A percentile compares a stretch with the other conserved stretches of the same genome.
These are phyloP conservation scores for Ormyrus pomaceus DNA, from an alignment of 2,888 invertebrate genomes.

Conservation along the genomic window DNA sequence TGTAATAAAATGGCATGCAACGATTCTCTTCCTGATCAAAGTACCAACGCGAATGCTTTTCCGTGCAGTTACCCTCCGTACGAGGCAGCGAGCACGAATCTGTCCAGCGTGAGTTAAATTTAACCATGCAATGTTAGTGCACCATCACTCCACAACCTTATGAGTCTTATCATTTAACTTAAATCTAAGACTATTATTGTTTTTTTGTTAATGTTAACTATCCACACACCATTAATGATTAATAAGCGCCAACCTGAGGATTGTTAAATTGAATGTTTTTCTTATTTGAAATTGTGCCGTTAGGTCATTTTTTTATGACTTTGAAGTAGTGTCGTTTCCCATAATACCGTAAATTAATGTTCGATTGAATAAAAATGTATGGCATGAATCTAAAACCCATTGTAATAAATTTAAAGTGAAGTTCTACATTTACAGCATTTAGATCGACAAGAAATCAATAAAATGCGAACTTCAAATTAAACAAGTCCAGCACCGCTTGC, in stretches of 20 bases:
- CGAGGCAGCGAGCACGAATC: constrained; percentile 87
- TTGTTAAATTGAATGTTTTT: too few species aligned
- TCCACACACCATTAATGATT: too few species aligned
- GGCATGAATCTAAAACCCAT: not conserved
- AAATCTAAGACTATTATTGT: not conserved
- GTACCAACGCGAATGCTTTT: constrained; percentile 88
- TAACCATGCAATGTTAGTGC: constrained; percentile 70
- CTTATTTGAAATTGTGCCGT: too few species aligned
- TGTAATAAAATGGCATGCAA: constrained; percentile 95
- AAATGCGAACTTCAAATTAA: constrained; percentile 18
- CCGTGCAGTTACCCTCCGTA: constrained; percentile 86
- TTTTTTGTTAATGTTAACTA: not conserved
- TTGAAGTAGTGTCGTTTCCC: too few species aligned
- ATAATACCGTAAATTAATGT: too few species aligned
- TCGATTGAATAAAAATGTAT: too few species aligned
- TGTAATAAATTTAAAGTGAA: constrained; percentile 4
- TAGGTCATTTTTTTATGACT: too few species aligned
- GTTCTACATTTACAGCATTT: not conserved
- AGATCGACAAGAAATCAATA: not conserved
- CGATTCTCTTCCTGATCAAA: constrained; percentile 89
- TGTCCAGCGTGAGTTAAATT: constrained; percentile 75
- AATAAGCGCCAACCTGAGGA: too few species aligned
- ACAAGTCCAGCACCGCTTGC: constrained; percentile 36
- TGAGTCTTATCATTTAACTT: constrained; percentile 36
- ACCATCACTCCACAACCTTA: constrained; percentile 9